Percentiles rank a stretch among this genome's conserved stretches.
Conservation (phyloP, 1,140 invertebrate species). For the Pollicipes pollicipes region DNA sequence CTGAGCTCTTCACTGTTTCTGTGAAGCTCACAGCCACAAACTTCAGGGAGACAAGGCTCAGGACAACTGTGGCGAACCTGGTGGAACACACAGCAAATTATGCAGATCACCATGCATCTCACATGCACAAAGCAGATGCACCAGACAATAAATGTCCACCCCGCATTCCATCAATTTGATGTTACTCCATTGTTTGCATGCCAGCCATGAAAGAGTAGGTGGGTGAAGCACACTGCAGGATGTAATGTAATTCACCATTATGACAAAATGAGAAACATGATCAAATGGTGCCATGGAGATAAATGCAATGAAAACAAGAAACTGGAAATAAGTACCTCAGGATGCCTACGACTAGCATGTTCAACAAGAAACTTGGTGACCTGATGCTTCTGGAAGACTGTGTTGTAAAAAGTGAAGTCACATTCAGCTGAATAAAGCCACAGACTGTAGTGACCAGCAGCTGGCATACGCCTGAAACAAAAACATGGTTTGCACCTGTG, state of each 20-base stretch:
- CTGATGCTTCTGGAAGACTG: slow-evolving; percentile 19
- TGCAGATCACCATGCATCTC: too few relatives aligned
- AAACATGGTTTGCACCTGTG: slow-evolving; percentile 9
- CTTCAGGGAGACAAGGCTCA: slow-evolving; percentile 57
- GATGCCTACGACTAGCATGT: slow-evolving; percentile 57
- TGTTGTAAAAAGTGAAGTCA: slow-evolving; percentile 39
- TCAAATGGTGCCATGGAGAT: too few relatives aligned
- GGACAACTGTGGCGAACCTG: slow-evolving; percentile 50
- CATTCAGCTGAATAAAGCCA: slow-evolving; percentile 57
- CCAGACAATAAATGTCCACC: too few relatives aligned
- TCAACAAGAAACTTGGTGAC: slow-evolving; percentile 51
- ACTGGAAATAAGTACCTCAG: slow-evolving; percentile 50
- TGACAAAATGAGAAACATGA: too few relatives aligned
- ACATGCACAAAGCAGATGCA: too few relatives aligned
- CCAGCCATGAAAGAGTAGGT: too few relatives aligned
- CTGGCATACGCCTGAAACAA: slow-evolving; percentile 27
- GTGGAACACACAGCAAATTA: too few relatives aligned
- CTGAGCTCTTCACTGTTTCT: slow-evolving; percentile 69
- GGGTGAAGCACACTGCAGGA: too few relatives aligned
- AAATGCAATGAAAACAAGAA: too few relatives aligned
- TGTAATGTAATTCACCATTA: too few relatives aligned
- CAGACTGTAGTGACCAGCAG: slow-evolving; percentile 56
- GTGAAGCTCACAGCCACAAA: slow-evolving; percentile 71
- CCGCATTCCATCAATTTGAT: too few relatives aligned
- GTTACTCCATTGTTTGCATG: too few relatives aligned